These are phyloP conservation scores for Pomatostomus ruficeps DNA, from an alignment of 2,113 vertebrate species.

Conservation along the genomic window DNA sequence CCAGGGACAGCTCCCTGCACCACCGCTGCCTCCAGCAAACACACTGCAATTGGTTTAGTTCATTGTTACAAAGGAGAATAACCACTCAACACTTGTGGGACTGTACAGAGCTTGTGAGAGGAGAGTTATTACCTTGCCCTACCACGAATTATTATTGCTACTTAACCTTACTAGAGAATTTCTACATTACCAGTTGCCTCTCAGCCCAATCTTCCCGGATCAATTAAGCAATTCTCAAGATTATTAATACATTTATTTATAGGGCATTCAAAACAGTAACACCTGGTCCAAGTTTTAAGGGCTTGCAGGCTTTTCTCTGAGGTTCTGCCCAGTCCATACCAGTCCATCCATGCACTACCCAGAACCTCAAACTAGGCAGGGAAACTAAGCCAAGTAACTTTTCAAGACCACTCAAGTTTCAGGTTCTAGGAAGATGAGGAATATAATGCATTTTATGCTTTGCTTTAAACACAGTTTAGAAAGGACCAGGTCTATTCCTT, in stretches of 20 bases:
- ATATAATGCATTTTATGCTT: neutral
- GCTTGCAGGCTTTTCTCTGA: neutral
- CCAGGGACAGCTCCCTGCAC: neutral
- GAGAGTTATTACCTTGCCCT: neutral
- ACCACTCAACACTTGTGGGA: neutral
- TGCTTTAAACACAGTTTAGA: neutral
- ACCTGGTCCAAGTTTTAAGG: neutral
- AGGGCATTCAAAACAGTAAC: neutral
- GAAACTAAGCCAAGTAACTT: neutral
- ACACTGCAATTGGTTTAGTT: neutral
- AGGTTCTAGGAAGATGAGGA: neutral
- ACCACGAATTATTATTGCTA: neutral
- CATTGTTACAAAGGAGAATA: neutral
- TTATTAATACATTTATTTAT: neutral
- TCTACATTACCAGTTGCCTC: neutral
- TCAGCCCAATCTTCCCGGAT: neutral
- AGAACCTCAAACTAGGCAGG: neutral
- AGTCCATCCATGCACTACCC: rapidly evolving
- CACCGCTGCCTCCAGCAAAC: neutral
- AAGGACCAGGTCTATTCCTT: neutral
- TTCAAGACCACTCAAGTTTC: neutral
- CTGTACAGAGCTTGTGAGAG: neutral
- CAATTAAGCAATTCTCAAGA: neutral
- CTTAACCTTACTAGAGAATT: neutral
- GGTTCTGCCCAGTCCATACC: neutral